Conservation (phyloP, 2,888 invertebrate genomes). For the Drosophila barbarae region DNA sequence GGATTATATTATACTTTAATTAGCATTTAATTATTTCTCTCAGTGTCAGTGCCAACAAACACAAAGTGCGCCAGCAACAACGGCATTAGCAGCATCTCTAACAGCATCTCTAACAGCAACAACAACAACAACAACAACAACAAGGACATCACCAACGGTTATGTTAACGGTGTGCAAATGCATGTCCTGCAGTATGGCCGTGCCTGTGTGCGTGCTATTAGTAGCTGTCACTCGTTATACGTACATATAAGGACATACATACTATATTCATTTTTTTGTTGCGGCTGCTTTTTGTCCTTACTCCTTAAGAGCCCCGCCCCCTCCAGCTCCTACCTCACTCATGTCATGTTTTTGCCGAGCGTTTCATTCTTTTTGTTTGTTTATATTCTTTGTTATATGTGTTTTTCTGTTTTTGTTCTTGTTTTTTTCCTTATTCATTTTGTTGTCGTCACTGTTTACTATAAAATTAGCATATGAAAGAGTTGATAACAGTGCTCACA, state of each 20-base stretch:
- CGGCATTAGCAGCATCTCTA: constrained; percentile 26
- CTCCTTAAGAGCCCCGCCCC: constrained; percentile 4
- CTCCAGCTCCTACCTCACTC: background rate
- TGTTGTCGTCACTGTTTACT: constrained; percentile 56
- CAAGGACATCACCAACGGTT: background rate
- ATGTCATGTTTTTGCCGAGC: constrained; percentile 33
- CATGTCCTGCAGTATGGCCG: constrained; percentile 12
- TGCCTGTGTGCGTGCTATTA: constrained; percentile 52
- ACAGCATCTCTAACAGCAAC: constrained; percentile 34
- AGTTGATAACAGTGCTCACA: constrained; percentile 13
- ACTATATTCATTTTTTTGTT: constrained; percentile 14
- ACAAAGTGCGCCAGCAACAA: constrained; percentile 3
- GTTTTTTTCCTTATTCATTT: background rate
- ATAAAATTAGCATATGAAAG: constrained; percentile 65
- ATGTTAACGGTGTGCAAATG: constrained; percentile 14
- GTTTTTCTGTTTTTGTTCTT: background rate
- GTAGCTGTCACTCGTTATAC: constrained; percentile 61
- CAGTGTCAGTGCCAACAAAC: background rate
- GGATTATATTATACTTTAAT: background rate
- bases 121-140: background rate
- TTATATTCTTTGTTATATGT: constrained; percentile 12
- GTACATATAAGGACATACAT: constrained; percentile 13
- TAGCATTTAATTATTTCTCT: background rate
- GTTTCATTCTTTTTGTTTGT: constrained; percentile 26
- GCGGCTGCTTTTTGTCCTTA: constrained; percentile 21